Percentiles rank a stretch among this genome's conserved stretches.
Evolutionary conservation across 2,797 vertebrate genomes (phyloP).

Genomic region (Ptychadena robeensis): DNA sequence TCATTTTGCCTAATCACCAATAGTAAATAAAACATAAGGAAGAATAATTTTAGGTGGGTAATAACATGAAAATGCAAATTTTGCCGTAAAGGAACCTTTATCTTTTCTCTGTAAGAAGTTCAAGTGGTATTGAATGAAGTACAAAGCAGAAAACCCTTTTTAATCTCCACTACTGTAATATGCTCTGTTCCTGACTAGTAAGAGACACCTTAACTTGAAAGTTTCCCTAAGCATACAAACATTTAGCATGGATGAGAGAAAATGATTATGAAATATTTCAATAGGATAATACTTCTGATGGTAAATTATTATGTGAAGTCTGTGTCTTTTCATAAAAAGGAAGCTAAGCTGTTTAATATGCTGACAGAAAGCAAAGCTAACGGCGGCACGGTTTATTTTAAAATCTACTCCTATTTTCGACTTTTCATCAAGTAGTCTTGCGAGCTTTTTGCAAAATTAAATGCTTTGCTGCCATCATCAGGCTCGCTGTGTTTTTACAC

Average conservation of each 20-base stretch:
- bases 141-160: neutral
- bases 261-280: neutral
- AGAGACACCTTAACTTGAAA: neutral
- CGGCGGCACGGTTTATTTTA: neutral
- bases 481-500: constrained; percentile 30
- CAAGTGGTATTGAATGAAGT: neutral
- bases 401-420: neutral
- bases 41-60: neutral
- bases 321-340: neutral
- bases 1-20: neutral
- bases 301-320: neutral
- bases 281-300: neutral
- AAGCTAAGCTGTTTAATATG: constrained; percentile 5
- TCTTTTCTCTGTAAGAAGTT: neutral
- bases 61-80: neutral
- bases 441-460: constrained; percentile 1
- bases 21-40: neutral
- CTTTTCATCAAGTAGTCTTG: neutral
- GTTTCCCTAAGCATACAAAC: neutral
- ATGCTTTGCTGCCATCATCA: constrained; percentile 57
- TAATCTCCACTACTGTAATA: neutral
- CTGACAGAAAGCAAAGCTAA: neutral
- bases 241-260: neutral
- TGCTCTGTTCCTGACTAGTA: neutral
- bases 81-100: neutral